Conservation (phyloP, 2,797 vertebrate genomes). For the Geotrypetes seraphini region DNA sequence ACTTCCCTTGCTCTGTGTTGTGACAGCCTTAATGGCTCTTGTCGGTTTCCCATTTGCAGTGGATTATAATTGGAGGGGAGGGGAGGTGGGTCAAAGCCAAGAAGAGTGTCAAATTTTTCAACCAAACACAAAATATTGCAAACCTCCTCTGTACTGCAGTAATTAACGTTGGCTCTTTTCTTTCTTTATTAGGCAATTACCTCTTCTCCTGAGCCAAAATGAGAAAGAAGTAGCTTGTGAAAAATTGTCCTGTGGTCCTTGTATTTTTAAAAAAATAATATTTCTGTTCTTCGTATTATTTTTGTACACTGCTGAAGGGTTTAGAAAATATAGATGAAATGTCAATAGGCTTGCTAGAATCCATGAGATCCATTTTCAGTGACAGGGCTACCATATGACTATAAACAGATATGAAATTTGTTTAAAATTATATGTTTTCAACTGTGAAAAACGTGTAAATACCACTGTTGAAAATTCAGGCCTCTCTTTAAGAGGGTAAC, state of each 20-base stretch:
- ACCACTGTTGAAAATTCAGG: too few relatives aligned
- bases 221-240: not conserved
- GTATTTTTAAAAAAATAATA: slow-evolving; percentile 10
- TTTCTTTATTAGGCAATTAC: slow-evolving; percentile 19
- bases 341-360: too few relatives aligned
- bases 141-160: slow-evolving; percentile 16
- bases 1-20: slow-evolving; percentile 16
- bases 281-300: slow-evolving; percentile 1
- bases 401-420: too few relatives aligned
- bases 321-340: too few relatives aligned
- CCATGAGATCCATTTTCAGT: too few relatives aligned
- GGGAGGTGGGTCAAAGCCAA: slow-evolving; percentile 19
- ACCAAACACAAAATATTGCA: slow-evolving; percentile 18
- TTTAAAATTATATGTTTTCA: too few relatives aligned
- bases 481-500: too few relatives aligned
- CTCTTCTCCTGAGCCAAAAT: slow-evolving; percentile 11
- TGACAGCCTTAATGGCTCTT: slow-evolving; percentile 36
- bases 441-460: too few relatives aligned
- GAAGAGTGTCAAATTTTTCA: slow-evolving; percentile 40
- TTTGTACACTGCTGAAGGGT: too few relatives aligned
- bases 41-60: slow-evolving; percentile 19
- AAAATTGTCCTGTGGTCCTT: slow-evolving; percentile 3
- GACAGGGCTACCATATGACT: too few relatives aligned
- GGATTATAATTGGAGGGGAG: slow-evolving; percentile 30
- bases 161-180: slow-evolving; percentile 14